Conservation (phyloP, 2,113 vertebrate species). For the Panthera uncia region DNA sequence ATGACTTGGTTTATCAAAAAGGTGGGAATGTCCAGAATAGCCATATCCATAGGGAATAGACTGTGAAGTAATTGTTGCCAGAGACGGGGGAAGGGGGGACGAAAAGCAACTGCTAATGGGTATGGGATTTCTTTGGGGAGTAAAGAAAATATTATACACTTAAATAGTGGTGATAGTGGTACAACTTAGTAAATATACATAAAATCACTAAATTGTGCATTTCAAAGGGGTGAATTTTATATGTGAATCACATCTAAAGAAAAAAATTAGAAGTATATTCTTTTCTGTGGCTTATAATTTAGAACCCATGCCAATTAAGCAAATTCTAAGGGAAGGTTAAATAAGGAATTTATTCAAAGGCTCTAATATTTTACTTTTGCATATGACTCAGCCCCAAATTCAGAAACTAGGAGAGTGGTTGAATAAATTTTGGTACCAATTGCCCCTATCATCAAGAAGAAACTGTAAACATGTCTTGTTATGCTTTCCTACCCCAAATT, state of each 20-base stretch:
- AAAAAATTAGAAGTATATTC: not conserved
- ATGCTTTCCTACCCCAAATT: not conserved
- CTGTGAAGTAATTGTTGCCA: not conserved
- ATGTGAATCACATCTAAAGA: not conserved
- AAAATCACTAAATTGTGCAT: not conserved
- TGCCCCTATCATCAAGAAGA: not conserved
- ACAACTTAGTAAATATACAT: not conserved
- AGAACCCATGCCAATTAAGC: not conserved
- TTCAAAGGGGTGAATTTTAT: not conserved
- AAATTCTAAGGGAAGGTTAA: slow-evolving; percentile 29
- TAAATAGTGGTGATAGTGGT: not conserved
- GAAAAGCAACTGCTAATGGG: not conserved
- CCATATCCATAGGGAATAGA: not conserved
- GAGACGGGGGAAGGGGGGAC: not conserved
- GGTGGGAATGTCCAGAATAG: not conserved
- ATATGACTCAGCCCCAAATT: not conserved
- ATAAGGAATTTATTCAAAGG: not conserved
- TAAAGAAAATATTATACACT: not conserved
- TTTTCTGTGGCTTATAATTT: not conserved
- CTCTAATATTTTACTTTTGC: not conserved
- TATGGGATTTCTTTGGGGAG: not conserved
- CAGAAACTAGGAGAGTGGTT: not conserved
- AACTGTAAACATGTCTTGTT: not conserved
- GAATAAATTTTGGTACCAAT: not conserved
- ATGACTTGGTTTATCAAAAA: not conserved